Percentiles rank a stretch among this genome's conserved stretches.
Conservation (phyloP, 2,797 vertebrate genomes). For the Sebastiscus albofasciatus region DNA sequence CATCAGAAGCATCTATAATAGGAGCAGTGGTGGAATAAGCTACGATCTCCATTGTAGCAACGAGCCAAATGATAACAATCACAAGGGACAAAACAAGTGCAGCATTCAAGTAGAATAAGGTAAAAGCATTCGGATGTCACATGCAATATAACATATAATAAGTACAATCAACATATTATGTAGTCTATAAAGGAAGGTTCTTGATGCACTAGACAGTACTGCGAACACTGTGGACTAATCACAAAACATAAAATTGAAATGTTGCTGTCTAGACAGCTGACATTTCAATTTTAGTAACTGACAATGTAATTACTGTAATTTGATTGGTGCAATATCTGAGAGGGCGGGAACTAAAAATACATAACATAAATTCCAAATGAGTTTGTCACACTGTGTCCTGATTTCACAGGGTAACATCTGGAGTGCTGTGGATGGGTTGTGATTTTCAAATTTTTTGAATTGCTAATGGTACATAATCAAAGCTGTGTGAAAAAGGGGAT, state of each 20-base stretch:
- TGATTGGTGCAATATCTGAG: neutral
- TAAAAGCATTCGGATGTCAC: conserved; percentile 19
- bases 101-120: conserved; percentile 21
- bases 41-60: neutral
- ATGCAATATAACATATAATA: neutral
- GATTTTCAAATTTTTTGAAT: no score
- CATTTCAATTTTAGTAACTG: neutral
- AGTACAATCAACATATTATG: neutral
- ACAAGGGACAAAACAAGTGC: conserved; percentile 4
- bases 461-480: no score
- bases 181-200: neutral
- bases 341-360: neutral
- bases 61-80: conserved; percentile 3
- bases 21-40: neutral
- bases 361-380: neutral
- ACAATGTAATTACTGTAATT: neutral
- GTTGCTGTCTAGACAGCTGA: neutral
- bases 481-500: no score
- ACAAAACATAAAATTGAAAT: neutral
- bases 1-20: conserved; percentile 16
- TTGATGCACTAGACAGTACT: neutral
- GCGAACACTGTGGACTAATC: neutral
- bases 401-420: neutral
- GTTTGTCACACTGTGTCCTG: neutral
- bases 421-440: neutral